A percentile compares a stretch with the other conserved stretches of the same genome.
Evolutionary conservation across 2,113 vertebrate genomes (phyloP).

Genomic region (Athene cunicularia): DNA sequence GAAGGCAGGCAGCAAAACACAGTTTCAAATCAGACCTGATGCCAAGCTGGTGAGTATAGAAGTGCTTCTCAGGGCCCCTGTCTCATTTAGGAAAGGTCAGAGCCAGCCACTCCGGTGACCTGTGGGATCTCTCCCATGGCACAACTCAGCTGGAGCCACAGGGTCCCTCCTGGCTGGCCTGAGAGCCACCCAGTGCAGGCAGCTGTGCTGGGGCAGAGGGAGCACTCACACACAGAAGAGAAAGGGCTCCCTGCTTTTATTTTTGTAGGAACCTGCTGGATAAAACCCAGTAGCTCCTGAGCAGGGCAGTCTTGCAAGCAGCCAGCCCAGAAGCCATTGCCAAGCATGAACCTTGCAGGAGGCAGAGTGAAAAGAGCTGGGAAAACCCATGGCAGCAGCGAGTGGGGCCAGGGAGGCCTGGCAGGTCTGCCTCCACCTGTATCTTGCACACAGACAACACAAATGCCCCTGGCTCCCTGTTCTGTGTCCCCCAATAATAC

Average conservation of each 20-base stretch:
- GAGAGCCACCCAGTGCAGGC: neutral
- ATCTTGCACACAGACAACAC: neutral
- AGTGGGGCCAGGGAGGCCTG: neutral
- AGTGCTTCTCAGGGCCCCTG: neutral
- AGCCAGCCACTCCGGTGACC: neutral
- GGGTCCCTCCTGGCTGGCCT: neutral
- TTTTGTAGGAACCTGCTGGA: fast-evolving
- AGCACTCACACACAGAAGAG: neutral
- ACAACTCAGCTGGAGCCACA: neutral
- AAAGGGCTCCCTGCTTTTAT: neutral
- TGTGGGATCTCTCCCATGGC: neutral
- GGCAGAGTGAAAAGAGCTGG: neutral
- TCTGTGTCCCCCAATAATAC: fast-evolving
- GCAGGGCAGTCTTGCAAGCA: neutral
- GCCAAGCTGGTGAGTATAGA: neutral
- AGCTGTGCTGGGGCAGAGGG: neutral
- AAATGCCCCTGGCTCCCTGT: neutral
- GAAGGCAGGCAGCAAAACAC: neutral
- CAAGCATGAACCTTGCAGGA: neutral
- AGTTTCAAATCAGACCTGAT: neutral
- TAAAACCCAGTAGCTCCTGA: neutral
- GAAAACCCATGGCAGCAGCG: neutral
- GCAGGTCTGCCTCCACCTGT: neutral
- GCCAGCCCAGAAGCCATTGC: neutral
- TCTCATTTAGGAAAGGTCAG: neutral